Evolutionary conservation across 2,797 vertebrate species (phyloP).

Genomic region (Halcyon smyrnensis): DNA sequence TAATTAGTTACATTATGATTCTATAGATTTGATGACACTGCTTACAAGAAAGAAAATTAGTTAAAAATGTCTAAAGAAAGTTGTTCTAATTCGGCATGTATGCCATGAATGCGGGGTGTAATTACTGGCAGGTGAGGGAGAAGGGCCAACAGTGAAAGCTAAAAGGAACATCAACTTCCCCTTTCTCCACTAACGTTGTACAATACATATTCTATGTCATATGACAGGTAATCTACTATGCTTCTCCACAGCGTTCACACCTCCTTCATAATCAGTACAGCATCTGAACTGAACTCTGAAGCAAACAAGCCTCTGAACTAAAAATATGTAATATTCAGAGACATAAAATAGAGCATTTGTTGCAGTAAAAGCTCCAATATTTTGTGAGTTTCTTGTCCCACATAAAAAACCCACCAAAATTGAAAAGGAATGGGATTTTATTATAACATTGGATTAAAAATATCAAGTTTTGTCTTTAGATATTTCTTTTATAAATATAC

Average conservation of each 20-base stretch:
- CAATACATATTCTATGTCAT: neutral
- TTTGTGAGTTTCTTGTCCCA: neutral
- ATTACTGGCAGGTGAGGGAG: neutral
- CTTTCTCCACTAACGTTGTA: neutral
- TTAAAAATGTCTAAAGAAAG: neutral
- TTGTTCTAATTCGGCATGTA: neutral
- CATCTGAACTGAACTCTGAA: neutral
- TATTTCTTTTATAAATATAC: neutral
- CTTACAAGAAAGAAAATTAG: neutral
- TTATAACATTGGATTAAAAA: neutral
- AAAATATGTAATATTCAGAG: neutral
- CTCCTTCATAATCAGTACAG: neutral
- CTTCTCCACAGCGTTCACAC: neutral
- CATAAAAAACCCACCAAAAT: neutral
- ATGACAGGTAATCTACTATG: neutral
- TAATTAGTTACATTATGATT: neutral
- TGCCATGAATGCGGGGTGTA: neutral
- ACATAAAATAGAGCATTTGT: neutral
- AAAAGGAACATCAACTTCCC: neutral
- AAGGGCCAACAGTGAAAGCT: neutral
- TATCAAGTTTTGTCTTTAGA: neutral
- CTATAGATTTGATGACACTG: neutral
- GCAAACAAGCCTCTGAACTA: neutral
- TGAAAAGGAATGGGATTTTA: neutral
- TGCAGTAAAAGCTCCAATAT: neutral